Percentiles rank a stretch among this genome's conserved stretches.
Evolutionary conservation across 2,113 vertebrate genomes (phyloP).

Genomic region (Etheostoma spectabile): DNA sequence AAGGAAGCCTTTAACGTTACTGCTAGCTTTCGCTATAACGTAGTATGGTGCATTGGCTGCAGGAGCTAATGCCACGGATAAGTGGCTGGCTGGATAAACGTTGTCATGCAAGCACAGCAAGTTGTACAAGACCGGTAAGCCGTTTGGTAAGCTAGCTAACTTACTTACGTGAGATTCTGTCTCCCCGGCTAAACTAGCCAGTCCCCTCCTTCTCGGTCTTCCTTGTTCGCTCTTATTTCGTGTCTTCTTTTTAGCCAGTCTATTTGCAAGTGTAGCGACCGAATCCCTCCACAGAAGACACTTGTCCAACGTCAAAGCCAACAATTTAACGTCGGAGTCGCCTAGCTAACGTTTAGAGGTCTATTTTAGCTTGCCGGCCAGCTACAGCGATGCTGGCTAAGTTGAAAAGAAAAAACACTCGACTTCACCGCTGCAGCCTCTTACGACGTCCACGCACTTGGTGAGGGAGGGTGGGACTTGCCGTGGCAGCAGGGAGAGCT

Average conservation of each 20-base stretch:
- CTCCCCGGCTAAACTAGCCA: slow-evolving; percentile 78
- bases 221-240: slow-evolving; percentile 72
- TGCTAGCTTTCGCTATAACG: slow-evolving; percentile 45
- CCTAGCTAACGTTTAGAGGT: slow-evolving; percentile 18
- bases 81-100: slow-evolving; percentile 41
- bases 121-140: slow-evolving; percentile 37
- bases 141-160: slow-evolving; percentile 19
- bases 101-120: slow-evolving; percentile 45
- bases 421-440: slow-evolving; percentile 67
- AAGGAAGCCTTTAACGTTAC: slow-evolving; percentile 34
- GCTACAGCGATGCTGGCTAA: slow-evolving; percentile 59
- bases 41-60: slow-evolving; percentile 44
- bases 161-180: slow-evolving; percentile 77
- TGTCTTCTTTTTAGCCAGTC: slow-evolving; percentile 72
- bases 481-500: slow-evolving; percentile 41
- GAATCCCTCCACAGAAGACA: slow-evolving; percentile 58
- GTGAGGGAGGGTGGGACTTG: slow-evolving; percentile 81
- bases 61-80: slow-evolving; percentile 38
- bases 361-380: slow-evolving; percentile 34
- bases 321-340: slow-evolving; percentile 36
- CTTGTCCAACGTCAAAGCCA: slow-evolving; percentile 42
- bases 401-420: slow-evolving; percentile 45
- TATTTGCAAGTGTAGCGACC: slow-evolving; percentile 65
- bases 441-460: slow-evolving; percentile 69
- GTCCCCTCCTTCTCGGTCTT: slow-evolving; percentile 74